Conservation (phyloP, 2,888 invertebrate genomes). For the Myopa tessellatipennis region DNA sequence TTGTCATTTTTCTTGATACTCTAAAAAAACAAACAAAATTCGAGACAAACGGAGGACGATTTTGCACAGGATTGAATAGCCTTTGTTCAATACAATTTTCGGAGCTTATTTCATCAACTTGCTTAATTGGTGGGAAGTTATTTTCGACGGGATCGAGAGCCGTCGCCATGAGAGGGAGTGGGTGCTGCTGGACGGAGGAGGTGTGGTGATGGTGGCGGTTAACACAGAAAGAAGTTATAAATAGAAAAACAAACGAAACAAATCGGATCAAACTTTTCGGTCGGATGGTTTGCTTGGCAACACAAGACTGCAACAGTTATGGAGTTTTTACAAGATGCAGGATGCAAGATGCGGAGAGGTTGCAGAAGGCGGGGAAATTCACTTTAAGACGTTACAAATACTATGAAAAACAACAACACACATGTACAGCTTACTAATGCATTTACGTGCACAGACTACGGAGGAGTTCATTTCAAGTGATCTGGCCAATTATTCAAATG, state of each 20-base stretch:
- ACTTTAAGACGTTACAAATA: slow-evolving; percentile 9
- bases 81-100: slow-evolving; percentile 8
- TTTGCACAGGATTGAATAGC: slow-evolving; percentile 23
- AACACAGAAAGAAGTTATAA: too few relatives aligned
- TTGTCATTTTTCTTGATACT: slow-evolving; percentile 58
- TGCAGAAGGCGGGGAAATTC: slow-evolving; percentile 3
- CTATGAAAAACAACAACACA: slow-evolving; percentile 33
- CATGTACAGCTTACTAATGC: slow-evolving; percentile 19
- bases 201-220: background rate
- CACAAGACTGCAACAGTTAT: too few relatives aligned
- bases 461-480: background rate
- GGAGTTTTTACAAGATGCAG: background rate
- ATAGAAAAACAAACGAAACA: too few relatives aligned
- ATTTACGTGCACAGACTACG: slow-evolving; percentile 21
- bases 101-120: slow-evolving; percentile 7
- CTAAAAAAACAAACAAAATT: slow-evolving; percentile 67
- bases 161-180: background rate
- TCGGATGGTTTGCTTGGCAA: too few relatives aligned
- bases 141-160: slow-evolving; percentile 18
- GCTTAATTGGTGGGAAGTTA: slow-evolving; percentile 50
- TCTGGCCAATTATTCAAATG: slow-evolving; percentile 9
- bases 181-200: background rate
- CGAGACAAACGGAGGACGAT: slow-evolving; percentile 59
- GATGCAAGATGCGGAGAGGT: background rate
- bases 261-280: too few relatives aligned